Evolutionary conservation across 2,888 invertebrate genomes (phyloP).

Genomic region (Fabriciana adippe): DNA sequence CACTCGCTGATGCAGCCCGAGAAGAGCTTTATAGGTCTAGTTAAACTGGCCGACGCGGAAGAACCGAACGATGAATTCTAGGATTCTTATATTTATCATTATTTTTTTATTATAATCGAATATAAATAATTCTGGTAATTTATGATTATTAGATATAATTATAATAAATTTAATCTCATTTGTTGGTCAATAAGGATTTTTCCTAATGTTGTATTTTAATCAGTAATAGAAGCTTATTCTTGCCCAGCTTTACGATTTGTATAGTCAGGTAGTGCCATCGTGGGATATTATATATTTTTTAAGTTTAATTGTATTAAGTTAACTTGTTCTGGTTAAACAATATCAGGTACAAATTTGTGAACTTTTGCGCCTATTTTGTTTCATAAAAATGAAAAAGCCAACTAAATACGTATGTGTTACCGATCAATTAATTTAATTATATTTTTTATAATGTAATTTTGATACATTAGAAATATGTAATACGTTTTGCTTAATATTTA

Average conservation of each 20-base stretch:
- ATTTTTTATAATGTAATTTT: not conserved
- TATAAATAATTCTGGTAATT: not conserved
- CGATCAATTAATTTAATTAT: slow-evolving; percentile 1
- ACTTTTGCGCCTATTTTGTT: not conserved
- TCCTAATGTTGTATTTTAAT: not conserved
- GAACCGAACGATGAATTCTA: slow-evolving; percentile 67
- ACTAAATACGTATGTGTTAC: slow-evolving; percentile 10
- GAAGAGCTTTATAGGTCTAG: slow-evolving; percentile 92
- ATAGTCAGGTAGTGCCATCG: slow-evolving; percentile 41
- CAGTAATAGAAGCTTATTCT: slow-evolving; percentile 27
- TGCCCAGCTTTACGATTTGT: slow-evolving; percentile 35
- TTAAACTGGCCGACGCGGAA: slow-evolving; percentile 85
- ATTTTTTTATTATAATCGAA: slow-evolving; percentile 14
- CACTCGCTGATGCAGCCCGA: slow-evolving; percentile 87
- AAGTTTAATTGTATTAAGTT: slow-evolving; percentile 1
- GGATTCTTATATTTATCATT: slow-evolving; percentile 17
- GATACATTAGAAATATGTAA: not conserved
- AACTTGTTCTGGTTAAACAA: not conserved
- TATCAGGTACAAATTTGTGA: not conserved
- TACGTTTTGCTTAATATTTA: slow-evolving; percentile 11
- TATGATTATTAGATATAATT: not conserved
- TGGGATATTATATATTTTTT: slow-evolving; percentile 20
- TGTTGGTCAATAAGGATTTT: not conserved
- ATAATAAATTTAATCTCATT: slow-evolving; percentile 1
- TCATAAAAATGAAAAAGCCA: not conserved